Evolutionary conservation across 2,888 invertebrate genomes (phyloP), one percentile per base, ranked within the genome.

Genomic region (Drosophila colorata): DNA sequence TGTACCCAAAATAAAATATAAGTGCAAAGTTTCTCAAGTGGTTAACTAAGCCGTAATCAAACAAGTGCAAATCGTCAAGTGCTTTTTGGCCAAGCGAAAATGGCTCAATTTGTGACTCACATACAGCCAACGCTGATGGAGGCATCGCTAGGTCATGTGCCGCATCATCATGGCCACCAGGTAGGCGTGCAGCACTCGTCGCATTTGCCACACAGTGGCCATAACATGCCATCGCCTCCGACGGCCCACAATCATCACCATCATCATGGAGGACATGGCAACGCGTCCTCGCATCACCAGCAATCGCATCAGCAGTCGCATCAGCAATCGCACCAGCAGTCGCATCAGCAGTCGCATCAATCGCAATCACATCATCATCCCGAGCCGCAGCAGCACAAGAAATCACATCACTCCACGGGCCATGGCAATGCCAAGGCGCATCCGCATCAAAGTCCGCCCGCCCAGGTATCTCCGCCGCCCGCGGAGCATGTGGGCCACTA

Each of bases 51-150:
- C 20, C 33, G 16, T 64, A 69, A 74, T 55, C 37, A 75, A 58
- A 68, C 51, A 71, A 67, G 58, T 65, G 63, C 18, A 55, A 35
- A 14, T n/a, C 43, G 38, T 47, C 35, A 55, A 65, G 52, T 65
- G 66, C 49, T 63, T 52, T 52, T 37, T 40, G 35, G 51, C 58
- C 46, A 63, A 69, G 57, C 51, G 38, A 44, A 61, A 66, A 94
- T 94, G 94, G 94, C 94, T 76, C 94, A 94, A 90, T 94, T 94
- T 88, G 94, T 94, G 66, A 94, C 94, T 48, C 94, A 94, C 81
- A 94, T 94, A 78, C 94, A 94, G 88, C 94, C 94, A 37, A 94
- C 94, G 25, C 90, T 94, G 90, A 90, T 94, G 89, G 94, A 94
- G 90, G 93, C 94, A 23, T 93, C 94, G 41, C 94, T 93, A 90